Evolutionary conservation across 2,888 invertebrate species (phyloP).

Genomic region (Timandra comae): DNA sequence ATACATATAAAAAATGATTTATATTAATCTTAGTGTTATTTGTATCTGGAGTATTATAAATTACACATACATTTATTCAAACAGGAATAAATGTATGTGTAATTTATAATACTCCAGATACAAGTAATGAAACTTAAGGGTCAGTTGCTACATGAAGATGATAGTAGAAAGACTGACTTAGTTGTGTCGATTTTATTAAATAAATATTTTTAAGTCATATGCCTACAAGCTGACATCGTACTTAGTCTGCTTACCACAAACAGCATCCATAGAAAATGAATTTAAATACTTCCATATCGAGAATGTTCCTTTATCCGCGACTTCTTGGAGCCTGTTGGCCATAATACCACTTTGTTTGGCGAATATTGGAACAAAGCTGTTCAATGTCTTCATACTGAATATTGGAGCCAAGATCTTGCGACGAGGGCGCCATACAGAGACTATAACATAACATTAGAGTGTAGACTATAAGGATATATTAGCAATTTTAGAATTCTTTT

Average conservation of each 20-base stretch:
- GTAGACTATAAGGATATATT: neutral
- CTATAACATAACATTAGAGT: conserved; percentile 16
- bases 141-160: too few species aligned
- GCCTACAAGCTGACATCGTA: too few species aligned
- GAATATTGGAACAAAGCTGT: conserved; percentile 30
- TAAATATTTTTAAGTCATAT: too few species aligned
- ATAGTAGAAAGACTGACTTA: too few species aligned
- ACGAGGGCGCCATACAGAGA: conserved; percentile 38
- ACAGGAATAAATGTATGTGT: too few species aligned
- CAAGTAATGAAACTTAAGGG: too few species aligned
- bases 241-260: conserved; percentile 24
- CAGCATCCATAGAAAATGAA: conserved; percentile 27
- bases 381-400: conserved; percentile 32
- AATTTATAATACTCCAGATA: too few species aligned
- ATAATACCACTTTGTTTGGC: conserved; percentile 23
- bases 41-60: too few species aligned
- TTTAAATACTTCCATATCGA: conserved; percentile 22
- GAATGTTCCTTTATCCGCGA: conserved; percentile 10
- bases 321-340: conserved; percentile 13
- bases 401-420: conserved; percentile 34
- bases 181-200: too few species aligned
- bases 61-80: too few species aligned
- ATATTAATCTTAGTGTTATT: too few species aligned
- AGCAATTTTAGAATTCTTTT: neutral
- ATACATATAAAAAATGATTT: too few species aligned